Evolutionary conservation across 2,797 vertebrate genomes (phyloP).

Genomic region (Saxicola maurus): DNA sequence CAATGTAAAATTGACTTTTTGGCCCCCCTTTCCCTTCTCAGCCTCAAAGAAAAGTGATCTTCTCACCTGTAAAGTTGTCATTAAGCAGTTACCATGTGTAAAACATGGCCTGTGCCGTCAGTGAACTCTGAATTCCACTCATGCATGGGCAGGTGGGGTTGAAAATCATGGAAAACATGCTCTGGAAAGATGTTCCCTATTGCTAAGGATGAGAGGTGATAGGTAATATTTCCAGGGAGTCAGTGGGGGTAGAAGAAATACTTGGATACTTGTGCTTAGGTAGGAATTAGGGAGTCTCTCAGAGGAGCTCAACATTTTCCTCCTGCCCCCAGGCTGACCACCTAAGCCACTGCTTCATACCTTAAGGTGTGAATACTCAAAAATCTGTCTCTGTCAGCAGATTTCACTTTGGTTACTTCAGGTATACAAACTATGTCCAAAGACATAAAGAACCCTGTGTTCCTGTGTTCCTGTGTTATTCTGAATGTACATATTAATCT

Average conservation of each 20-base stretch:
- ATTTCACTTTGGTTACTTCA: not conserved
- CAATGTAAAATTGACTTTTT: not conserved
- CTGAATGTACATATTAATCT: not conserved
- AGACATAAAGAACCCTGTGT: not conserved
- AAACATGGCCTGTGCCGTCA: not conserved
- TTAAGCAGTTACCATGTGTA: not conserved
- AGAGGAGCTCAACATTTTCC: not conserved
- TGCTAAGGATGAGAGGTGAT: not conserved
- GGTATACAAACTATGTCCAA: not conserved
- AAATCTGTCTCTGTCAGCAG: not conserved
- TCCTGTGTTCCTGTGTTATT: not conserved
- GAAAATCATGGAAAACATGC: not conserved
- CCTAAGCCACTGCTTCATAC: not conserved
- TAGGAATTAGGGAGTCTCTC: not conserved
- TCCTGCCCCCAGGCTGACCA: not conserved
- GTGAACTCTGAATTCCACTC: not conserved
- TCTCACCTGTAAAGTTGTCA: not conserved
- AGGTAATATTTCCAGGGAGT: not conserved
- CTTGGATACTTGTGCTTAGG: no score
- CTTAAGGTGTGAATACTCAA: not conserved
- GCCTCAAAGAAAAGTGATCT: not conserved
- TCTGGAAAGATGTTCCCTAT: not conserved
- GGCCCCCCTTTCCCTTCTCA: accelerated
- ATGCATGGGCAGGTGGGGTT: not conserved
- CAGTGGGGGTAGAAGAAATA: not conserved